Conservation (phyloP, 1,140 invertebrate genomes). For the Anthonomus grandis region DNA sequence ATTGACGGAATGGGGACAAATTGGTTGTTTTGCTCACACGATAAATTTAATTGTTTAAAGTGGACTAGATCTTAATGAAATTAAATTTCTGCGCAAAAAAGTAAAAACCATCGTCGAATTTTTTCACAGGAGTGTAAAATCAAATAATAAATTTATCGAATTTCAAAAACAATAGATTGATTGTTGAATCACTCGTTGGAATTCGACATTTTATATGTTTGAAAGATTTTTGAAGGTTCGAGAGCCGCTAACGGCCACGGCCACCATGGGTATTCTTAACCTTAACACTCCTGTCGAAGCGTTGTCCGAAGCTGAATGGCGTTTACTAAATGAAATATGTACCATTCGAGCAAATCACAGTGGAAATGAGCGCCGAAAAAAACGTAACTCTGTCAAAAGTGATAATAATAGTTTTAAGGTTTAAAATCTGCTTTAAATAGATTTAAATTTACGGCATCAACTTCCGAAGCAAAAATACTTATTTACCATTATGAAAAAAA, state of each 20-base stretch:
- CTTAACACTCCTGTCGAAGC: background rate
- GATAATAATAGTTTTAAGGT: no score
- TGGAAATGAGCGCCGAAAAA: background rate
- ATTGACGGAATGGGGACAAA: background rate
- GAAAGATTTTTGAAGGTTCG: background rate
- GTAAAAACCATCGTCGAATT: background rate
- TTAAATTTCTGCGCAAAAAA: background rate
- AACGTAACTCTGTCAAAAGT: background rate
- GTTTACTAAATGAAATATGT: background rate
- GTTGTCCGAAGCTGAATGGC: background rate
- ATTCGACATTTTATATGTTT: background rate
- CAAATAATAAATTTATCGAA: background rate
- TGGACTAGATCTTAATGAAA: background rate
- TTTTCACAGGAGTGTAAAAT: background rate
- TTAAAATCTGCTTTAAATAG: background rate
- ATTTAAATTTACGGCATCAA: background rate
- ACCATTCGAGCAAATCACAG: background rate
- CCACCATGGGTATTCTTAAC: background rate
- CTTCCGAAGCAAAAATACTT: background rate
- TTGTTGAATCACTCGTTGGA: background rate
- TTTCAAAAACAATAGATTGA: background rate
- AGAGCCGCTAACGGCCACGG: background rate
- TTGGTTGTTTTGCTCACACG: constrained; percentile 5
- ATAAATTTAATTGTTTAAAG: constrained; percentile 1
- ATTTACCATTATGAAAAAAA: background rate